Conservation (phyloP, 2,888 invertebrate genomes). For the Andrena haemorrhoa region DNA sequence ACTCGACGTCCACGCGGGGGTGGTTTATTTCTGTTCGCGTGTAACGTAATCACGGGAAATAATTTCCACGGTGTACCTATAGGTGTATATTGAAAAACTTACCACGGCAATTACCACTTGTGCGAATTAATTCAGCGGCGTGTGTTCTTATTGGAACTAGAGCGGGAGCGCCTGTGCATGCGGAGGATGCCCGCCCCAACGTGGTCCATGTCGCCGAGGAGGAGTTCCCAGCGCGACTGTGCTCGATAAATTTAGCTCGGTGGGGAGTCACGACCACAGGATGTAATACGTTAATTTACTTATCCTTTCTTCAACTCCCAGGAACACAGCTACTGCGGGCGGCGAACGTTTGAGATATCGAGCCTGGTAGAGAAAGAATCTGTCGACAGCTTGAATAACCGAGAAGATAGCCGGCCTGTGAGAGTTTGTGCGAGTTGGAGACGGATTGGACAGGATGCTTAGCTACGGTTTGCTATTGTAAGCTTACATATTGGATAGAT, state of each 20-base stretch:
- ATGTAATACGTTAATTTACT: slow-evolving; percentile 50
- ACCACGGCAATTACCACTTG: slow-evolving; percentile 15
- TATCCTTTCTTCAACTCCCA: slow-evolving; percentile 28
- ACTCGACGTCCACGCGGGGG: no score
- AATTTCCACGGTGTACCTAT: background rate
- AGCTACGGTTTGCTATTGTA: no score
- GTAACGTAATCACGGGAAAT: background rate
- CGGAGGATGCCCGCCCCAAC: slow-evolving; percentile 65
- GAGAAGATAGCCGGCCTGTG: no score
- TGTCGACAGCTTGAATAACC: background rate
- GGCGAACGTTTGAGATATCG: background rate
- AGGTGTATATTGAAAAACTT: slow-evolving; percentile 5
- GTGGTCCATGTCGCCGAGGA: slow-evolving; percentile 62
- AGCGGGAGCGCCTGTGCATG: slow-evolving; percentile 52
- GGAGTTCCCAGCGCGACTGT: slow-evolving; percentile 52
- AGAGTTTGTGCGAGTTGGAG: no score
- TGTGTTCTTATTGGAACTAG: slow-evolving; percentile 60
- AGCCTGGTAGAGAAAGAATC: background rate
- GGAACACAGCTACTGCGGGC: background rate
- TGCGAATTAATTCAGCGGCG: slow-evolving; percentile 65
- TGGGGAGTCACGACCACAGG: slow-evolving; percentile 39
- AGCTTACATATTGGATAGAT: no score
- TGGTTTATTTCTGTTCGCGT: no score
- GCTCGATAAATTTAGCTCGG: slow-evolving; percentile 63
- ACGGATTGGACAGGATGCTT: no score